Conservation (phyloP, 2,797 vertebrate species). For the Muscicapa striata region DNA sequence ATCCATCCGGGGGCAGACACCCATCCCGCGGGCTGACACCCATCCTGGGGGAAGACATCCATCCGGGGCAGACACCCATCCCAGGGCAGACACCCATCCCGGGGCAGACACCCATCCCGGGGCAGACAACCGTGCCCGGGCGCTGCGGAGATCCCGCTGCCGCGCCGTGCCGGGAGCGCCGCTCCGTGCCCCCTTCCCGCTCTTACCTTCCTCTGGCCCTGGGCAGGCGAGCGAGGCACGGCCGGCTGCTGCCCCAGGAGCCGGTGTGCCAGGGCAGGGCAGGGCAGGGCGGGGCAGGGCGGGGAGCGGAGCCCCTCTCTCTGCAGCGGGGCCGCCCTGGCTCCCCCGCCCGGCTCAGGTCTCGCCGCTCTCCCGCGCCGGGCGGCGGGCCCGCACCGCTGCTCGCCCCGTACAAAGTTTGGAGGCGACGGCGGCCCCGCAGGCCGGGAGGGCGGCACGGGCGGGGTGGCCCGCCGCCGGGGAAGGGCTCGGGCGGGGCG, state of each 20-base stretch:
- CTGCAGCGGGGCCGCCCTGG: not conserved
- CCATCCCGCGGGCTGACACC: too few relatives aligned
- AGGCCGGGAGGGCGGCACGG: not conserved
- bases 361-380: not conserved
- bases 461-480: not conserved
- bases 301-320: not conserved
- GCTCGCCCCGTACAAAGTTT: not conserved
- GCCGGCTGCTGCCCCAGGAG: not conserved
- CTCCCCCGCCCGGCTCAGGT: not conserved
- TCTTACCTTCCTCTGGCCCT: not conserved
- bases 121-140: not conserved
- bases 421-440: not conserved
- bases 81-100: not conserved
- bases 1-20: too few relatives aligned
- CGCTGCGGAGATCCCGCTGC: not conserved
- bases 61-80: too few relatives aligned
- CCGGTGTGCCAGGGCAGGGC: not conserved
- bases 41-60: not conserved
- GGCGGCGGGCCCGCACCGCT: not conserved
- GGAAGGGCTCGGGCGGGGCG: not conserved
- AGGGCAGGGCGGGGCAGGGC: not conserved
- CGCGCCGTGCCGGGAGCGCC: not conserved
- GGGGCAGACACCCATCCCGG: too few relatives aligned
- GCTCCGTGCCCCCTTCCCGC: not conserved
- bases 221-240: not conserved